phyloP scores from a whole-genome alignment of 1,140 invertebrate genomes.

The Hylaeus volcanicus region DNA sequence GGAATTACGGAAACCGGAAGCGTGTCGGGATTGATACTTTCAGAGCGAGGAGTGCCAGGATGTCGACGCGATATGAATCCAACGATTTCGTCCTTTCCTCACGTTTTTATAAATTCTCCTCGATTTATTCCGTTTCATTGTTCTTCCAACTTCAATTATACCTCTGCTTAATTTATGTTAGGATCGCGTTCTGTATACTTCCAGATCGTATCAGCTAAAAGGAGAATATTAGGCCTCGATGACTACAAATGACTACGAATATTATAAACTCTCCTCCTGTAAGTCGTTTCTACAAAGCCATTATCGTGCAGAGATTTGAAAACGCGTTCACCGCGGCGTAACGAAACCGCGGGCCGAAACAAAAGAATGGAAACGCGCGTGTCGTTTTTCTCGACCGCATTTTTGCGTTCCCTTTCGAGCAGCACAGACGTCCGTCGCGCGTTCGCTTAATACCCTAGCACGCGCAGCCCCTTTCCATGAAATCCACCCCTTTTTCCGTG shows the following conservation, averaged over 20 bases:
- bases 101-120: not conserved
- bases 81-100: not conserved
- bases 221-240: no score
- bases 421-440: conserved; percentile 41
- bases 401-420: conserved; percentile 37
- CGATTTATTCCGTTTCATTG: not conserved
- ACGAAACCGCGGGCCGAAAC: conserved; percentile 12
- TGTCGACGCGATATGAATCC: conserved; percentile 40
- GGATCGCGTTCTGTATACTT: no score
- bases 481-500: conserved; percentile 22
- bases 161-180: not conserved
- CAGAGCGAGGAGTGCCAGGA: conserved; percentile 20
- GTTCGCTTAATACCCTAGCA: conserved; percentile 52
- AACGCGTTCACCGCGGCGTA: conserved; percentile 27
- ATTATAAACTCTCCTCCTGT: no score
- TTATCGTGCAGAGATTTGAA: conserved; percentile 33
- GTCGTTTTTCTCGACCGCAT: conserved; percentile 53
- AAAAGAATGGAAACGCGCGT: conserved; percentile 33
- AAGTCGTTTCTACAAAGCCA: not conserved
- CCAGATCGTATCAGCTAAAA: no score
- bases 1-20: conserved; percentile 38
- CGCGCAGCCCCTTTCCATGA: conserved; percentile 46
- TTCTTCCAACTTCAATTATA: not conserved
- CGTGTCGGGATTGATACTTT: conserved; percentile 21
- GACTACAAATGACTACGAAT: no score